Evolutionary conservation across 2,888 invertebrate genomes (phyloP).

Genomic region (Nemotelus nigrinus): DNA sequence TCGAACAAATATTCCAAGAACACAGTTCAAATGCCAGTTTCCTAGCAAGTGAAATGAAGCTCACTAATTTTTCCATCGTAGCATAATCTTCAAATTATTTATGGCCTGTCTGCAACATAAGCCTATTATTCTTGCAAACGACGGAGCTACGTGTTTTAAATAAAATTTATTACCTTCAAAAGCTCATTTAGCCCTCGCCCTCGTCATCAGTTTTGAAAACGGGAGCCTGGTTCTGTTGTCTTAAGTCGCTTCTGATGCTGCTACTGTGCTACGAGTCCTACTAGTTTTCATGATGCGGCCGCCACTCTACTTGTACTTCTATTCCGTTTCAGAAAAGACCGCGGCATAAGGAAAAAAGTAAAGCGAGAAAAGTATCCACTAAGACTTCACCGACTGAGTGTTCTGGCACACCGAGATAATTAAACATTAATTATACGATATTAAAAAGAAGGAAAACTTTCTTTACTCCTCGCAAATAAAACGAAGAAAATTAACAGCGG

Average conservation of each 20-base stretch:
- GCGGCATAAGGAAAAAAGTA: not conserved
- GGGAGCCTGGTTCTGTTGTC: too few species aligned
- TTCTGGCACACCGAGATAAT: slow-evolving; percentile 50
- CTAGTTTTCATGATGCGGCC: too few species aligned
- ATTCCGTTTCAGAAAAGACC: not conserved
- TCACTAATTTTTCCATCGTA: slow-evolving; percentile 48
- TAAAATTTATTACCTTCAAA: slow-evolving; percentile 51
- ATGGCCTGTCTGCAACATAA: slow-evolving; percentile 52
- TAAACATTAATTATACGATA: slow-evolving; percentile 52
- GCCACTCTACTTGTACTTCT: not conserved
- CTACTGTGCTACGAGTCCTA: too few species aligned
- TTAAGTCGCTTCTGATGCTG: too few species aligned
- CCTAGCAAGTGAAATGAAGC: slow-evolving; percentile 34
- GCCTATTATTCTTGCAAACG: slow-evolving; percentile 51
- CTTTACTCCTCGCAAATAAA: not conserved
- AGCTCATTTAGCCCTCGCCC: slow-evolving; percentile 46
- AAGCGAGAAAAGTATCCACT: slow-evolving; percentile 9
- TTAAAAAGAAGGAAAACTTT: slow-evolving; percentile 46
- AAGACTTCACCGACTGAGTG: slow-evolving; percentile 46
- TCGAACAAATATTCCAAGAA: not conserved
- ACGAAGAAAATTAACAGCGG: not conserved
- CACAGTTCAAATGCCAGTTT: not conserved
- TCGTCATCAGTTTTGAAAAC: slow-evolving; percentile 22
- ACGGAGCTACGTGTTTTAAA: slow-evolving; percentile 49
- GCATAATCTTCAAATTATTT: slow-evolving; percentile 50